A percentile compares a stretch with the other conserved stretches of the same genome.
Conservation (phyloP, 2,797 vertebrate genomes). For the Otolemur crassicaudatus region DNA sequence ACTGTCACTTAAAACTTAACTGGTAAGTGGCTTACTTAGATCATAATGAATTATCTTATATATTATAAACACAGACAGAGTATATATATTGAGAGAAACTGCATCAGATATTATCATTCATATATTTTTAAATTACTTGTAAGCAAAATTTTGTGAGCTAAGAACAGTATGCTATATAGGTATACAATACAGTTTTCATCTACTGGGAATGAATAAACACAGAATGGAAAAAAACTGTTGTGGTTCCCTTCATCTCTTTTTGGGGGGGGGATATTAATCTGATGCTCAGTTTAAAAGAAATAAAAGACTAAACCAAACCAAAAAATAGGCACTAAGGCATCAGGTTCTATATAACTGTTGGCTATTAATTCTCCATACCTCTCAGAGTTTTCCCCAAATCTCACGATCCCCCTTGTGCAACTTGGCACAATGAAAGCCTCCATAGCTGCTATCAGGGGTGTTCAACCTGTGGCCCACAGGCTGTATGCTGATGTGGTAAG, state of each 20-base stretch:
- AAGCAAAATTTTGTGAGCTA: conserved; percentile 45
- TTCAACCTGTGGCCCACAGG: too few relatives aligned
- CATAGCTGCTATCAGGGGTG: neutral
- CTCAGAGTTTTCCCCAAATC: neutral
- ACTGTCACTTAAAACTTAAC: conserved; percentile 37
- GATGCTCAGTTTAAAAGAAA: neutral
- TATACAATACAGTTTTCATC: neutral
- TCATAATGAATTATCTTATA: neutral
- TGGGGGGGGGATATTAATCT: neutral
- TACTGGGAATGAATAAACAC: neutral
- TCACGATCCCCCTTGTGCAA: neutral
- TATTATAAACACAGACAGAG: neutral
- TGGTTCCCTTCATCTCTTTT: neutral
- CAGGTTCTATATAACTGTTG: neutral
- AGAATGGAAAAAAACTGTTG: neutral
- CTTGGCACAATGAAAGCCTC: neutral
- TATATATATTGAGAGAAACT: neutral
- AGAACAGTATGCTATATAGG: neutral
- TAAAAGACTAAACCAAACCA: neutral
- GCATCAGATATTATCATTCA: conserved; percentile 27
- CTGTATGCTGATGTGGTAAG: too few relatives aligned
- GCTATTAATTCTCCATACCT: neutral
- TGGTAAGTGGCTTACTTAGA: neutral
- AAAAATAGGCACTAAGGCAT: neutral
- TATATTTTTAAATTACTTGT: conserved; percentile 25